Evolutionary conservation across 2,797 vertebrate species (phyloP), one percentile per base, ranked within the genome.

Genomic region (Cyclura pinguis): DNA sequence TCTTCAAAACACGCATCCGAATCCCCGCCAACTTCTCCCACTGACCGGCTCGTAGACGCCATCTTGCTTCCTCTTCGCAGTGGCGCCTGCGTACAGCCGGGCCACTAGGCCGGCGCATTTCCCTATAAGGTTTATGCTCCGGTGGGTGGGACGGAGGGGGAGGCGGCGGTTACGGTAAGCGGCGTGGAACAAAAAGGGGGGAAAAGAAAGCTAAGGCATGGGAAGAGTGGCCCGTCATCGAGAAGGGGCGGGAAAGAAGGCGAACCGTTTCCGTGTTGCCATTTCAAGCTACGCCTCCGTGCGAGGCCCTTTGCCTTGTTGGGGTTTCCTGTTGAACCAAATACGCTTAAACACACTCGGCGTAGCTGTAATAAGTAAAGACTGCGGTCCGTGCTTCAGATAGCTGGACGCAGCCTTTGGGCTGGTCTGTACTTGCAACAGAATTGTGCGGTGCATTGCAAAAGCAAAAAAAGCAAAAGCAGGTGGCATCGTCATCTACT

Each of bases 1-100:
- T 24, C 35, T 5, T 76, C n/a, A 74, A 74, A 74, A 6, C 20
- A 1, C 67, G 0, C 18, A 4, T 0, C 62, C 6, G 0, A 22
- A 24, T 9, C 55, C 2, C 74, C 9, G 38, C 1, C 42, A 64
- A 2, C 35, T 38, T 73, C 57, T 10, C 86, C 52, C 4, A 83
- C 89, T 87, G 93, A 97, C 97, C 97, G 96, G 95, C 97, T 97
- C 0, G 96, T 95, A 0, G 97, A 97, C 89, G 97, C 97, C 97
- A 97, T 97, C 0, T 86, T 80, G 0, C 0, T 73, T 0, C 69
- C 1, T 50, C 0, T 16, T 6, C 0, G 1, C 84, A 0, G 24
- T 69, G 0, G 10, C 0, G 1, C 52, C 88, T 0, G 29, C 1
- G 2, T 0, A 1, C 0, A 86, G n/a, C 1, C 47, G 0, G 0